phyloP scores from a whole-genome alignment of 2,888 invertebrate species.

The Nephrotoma flavescens region DNA sequence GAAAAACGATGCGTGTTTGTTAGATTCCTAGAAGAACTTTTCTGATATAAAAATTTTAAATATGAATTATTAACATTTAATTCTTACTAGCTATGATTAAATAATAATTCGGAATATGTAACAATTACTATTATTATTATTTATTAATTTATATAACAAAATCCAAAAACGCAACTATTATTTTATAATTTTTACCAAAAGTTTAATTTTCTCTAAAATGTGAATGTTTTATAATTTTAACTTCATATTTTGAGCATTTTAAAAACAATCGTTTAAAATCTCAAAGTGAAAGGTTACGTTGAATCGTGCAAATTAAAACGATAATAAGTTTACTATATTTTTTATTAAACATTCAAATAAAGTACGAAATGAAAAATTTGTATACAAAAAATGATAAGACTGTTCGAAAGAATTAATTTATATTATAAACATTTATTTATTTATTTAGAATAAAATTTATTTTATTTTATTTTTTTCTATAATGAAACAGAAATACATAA shows the following conservation, averaged over 20 bases:
- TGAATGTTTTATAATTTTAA: background rate
- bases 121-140: background rate
- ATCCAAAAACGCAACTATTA: background rate
- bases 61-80: background rate
- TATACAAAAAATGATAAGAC: background rate
- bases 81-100: background rate
- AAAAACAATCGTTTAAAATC: background rate
- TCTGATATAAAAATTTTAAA: background rate
- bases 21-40: too few species aligned
- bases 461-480: background rate
- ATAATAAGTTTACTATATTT: background rate
- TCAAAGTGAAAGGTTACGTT: background rate
- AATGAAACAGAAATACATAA: background rate
- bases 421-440: background rate
- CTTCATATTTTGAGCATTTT: background rate
- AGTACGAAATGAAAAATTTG: background rate
- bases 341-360: background rate
- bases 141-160: background rate
- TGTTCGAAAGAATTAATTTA: background rate
- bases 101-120: background rate
- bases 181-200: background rate
- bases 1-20: too few species aligned
- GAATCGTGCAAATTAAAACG: background rate
- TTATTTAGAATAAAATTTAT: background rate
- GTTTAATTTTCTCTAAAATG: background rate